Evolutionary conservation across 2,888 invertebrate species (phyloP).

Genomic region (Plagodis pulveraria): DNA sequence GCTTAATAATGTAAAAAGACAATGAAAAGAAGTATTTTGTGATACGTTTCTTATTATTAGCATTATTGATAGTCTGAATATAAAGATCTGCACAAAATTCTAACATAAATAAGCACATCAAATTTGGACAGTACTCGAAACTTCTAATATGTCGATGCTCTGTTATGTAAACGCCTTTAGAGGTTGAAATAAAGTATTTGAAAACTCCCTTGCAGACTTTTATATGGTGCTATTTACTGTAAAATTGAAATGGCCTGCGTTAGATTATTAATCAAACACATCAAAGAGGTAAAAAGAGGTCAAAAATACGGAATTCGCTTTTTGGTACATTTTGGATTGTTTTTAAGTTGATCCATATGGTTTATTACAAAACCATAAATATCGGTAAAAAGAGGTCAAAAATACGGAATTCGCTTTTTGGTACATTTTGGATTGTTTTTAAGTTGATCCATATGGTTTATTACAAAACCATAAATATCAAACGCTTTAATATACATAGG

Average conservation of each 20-base stretch:
- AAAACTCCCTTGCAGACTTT: neutral
- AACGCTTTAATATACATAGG: no score
- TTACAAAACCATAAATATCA: no score
- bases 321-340: no score
- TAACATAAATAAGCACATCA: neutral
- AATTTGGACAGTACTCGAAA: neutral
- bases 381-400: no score
- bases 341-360: no score
- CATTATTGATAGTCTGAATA: conserved; percentile 12
- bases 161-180: neutral
- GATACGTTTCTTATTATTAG: conserved; percentile 16
- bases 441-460: no score
- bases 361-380: no score
- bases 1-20: conserved; percentile 22
- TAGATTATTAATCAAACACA: no score
- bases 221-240: neutral
- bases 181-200: neutral
- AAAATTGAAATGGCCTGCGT: neutral
- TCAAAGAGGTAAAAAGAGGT: no score
- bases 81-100: conserved; percentile 9
- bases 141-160: neutral
- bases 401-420: no score
- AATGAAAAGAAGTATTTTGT: conserved; percentile 22
- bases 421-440: no score
- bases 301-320: no score